Conservation (phyloP, 2,113 vertebrate species). For the Dicaeum eximium region DNA sequence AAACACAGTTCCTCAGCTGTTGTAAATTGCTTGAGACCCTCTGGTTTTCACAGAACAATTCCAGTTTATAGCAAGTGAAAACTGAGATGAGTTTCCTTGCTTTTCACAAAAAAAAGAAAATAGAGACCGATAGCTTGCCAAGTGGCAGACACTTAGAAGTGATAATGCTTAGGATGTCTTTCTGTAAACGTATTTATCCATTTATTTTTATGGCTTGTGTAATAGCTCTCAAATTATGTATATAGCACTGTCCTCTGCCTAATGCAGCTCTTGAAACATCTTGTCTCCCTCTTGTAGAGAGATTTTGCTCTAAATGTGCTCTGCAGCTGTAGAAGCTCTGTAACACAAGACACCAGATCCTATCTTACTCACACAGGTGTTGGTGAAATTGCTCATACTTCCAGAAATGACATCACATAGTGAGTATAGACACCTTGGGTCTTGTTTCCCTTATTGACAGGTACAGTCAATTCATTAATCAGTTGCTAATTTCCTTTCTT, state of each 20-base stretch:
- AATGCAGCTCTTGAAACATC: neutral
- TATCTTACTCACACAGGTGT: neutral
- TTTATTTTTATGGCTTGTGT: neutral
- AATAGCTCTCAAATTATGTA: neutral
- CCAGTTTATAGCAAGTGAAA: neutral
- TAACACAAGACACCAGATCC: neutral
- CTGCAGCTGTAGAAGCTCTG: fast-evolving
- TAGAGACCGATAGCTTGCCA: neutral
- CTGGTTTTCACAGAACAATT: neutral
- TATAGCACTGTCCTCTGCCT: neutral
- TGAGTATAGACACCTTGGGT: neutral
- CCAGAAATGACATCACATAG: neutral
- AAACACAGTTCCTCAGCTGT: neutral
- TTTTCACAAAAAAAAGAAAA: slow-evolving; percentile 8
- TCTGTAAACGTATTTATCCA: neutral
- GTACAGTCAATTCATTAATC: neutral
- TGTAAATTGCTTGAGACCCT: neutral
- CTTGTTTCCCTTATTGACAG: neutral
- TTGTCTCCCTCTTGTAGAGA: neutral
- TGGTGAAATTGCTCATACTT: neutral
- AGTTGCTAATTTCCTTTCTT: neutral
- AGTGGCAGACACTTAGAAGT: neutral
- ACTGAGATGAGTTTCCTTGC: neutral
- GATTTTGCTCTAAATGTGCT: neutral
- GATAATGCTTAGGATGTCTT: neutral